These are phyloP conservation scores for Thera obeliscata DNA, from an alignment of 2,888 invertebrate genomes.

Conservation along the genomic window DNA sequence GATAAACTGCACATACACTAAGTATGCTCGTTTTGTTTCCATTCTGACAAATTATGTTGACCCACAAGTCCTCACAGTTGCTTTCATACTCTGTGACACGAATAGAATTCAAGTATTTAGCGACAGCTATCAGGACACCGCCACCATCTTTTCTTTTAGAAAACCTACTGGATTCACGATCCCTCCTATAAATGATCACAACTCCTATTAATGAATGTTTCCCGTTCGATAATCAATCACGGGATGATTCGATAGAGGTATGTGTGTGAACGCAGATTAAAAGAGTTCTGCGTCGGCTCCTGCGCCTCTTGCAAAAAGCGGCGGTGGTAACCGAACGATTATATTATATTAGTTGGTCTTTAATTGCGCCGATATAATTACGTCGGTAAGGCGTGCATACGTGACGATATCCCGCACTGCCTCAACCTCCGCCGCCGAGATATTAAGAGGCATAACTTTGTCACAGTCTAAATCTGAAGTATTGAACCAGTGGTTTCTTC, in stretches of 20 bases:
- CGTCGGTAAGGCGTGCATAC: slow-evolving; percentile 73
- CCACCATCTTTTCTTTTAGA: too few relatives aligned
- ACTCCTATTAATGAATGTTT: too few relatives aligned
- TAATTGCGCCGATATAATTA: slow-evolving; percentile 84
- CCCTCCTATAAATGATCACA: too few relatives aligned
- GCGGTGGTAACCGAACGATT: slow-evolving; percentile 80
- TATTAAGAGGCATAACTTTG: slow-evolving; percentile 82
- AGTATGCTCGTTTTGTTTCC: too few relatives aligned
- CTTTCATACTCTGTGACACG: too few relatives aligned
- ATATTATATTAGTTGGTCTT: slow-evolving; percentile 83
- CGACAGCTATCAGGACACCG: too few relatives aligned
- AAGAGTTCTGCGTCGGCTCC: slow-evolving; percentile 66
- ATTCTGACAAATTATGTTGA: too few relatives aligned
- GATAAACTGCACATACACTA: too few relatives aligned
- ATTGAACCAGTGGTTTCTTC: not conserved
- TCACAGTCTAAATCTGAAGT: slow-evolving; percentile 26
- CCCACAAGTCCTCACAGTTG: too few relatives aligned
- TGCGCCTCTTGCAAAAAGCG: slow-evolving; percentile 73
- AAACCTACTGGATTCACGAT: too few relatives aligned
- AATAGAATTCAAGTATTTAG: too few relatives aligned
- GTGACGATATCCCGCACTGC: slow-evolving; percentile 80
- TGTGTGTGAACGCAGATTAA: slow-evolving; percentile 62
- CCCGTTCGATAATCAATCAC: slow-evolving; percentile 62
- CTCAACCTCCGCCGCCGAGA: slow-evolving; percentile 67
- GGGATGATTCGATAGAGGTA: slow-evolving; percentile 61